phyloP scores from a whole-genome alignment of 2,113 vertebrate genomes.

The Vulpes vulpes region DNA sequence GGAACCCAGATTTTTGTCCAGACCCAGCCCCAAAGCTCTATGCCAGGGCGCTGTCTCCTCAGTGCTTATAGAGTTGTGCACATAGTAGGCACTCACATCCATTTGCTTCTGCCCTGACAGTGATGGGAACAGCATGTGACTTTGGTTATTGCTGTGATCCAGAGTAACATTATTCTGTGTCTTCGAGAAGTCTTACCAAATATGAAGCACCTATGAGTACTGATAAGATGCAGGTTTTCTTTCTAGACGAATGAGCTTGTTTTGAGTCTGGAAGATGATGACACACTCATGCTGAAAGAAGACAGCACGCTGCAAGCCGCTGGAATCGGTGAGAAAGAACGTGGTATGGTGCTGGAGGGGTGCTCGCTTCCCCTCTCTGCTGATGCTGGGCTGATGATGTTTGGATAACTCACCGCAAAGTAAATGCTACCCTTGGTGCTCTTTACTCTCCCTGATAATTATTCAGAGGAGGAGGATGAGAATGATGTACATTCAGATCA shows the following conservation, averaged over 20 bases:
- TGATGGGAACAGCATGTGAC: neutral
- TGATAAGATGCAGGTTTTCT: constrained; percentile 21
- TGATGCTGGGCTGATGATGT: constrained; percentile 74
- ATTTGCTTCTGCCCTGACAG: neutral
- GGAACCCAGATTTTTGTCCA: neutral
- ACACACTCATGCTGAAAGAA: constrained; percentile 91
- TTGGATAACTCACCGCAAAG: constrained; percentile 81
- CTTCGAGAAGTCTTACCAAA: neutral
- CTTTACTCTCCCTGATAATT: constrained; percentile 79
- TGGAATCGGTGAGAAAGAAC: constrained; percentile 91
- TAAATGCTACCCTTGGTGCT: constrained; percentile 80
- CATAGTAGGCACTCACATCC: neutral
- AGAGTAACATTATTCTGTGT: neutral
- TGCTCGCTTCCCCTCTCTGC: constrained; percentile 63
- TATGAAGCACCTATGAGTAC: neutral
- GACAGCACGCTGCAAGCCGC: constrained; percentile 89
- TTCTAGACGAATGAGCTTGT: constrained; percentile 95
- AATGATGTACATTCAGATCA: constrained; percentile 79
- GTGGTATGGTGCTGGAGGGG: constrained; percentile 56
- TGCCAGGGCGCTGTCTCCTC: too few species aligned
- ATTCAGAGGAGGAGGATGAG: constrained; percentile 69
- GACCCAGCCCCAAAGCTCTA: neutral
- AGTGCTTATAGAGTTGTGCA: rapidly evolving
- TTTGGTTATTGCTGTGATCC: neutral
- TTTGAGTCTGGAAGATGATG: constrained; percentile 95